Evolutionary conservation across 2,113 vertebrate genomes (phyloP).

Genomic region (Turnix velox): DNA sequence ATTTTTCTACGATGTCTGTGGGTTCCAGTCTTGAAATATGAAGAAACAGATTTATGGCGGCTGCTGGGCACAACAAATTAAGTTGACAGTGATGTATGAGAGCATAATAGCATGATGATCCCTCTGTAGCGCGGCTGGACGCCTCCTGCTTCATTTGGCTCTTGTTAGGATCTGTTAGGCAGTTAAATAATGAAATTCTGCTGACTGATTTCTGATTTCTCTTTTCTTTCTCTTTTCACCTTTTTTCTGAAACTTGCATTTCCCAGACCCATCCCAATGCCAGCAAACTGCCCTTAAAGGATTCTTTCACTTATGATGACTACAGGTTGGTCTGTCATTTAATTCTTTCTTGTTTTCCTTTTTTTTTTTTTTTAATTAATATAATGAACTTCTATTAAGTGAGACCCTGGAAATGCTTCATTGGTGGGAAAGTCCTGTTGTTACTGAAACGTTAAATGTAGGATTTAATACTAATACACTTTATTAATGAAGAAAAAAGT

Average conservation of each 20-base stretch:
- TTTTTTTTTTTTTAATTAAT: not conserved
- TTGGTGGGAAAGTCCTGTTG: not conserved
- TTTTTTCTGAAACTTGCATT: constrained; percentile 66
- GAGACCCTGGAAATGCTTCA: not conserved
- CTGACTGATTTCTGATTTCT: constrained; percentile 81
- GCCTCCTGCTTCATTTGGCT: constrained; percentile 84
- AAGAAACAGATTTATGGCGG: constrained; percentile 94
- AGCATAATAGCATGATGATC: constrained; percentile 83
- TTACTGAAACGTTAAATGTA: not conserved
- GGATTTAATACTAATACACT: not conserved
- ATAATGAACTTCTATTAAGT: not conserved
- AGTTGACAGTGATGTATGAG: constrained; percentile 96
- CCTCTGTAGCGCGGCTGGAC: constrained; percentile 76
- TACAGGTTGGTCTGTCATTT: constrained; percentile 88
- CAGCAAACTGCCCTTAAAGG: constrained; percentile 95
- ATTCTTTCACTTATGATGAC: constrained; percentile 97
- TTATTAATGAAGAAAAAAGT: not conserved
- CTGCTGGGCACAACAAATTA: constrained; percentile 96
- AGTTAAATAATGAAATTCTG: constrained; percentile 87
- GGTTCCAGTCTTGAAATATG: constrained; percentile 82
- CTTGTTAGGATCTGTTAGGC: constrained; percentile 91
- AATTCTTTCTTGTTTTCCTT: not conserved
- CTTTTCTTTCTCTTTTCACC: constrained; percentile 54
- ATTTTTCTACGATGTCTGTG: constrained; percentile 71
- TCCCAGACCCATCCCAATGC: constrained; percentile 93